A percentile compares a stretch with the other conserved stretches of the same genome.
Conservation (phyloP, 2,797 vertebrate genomes). For the Hephaestus fuliginosus region DNA sequence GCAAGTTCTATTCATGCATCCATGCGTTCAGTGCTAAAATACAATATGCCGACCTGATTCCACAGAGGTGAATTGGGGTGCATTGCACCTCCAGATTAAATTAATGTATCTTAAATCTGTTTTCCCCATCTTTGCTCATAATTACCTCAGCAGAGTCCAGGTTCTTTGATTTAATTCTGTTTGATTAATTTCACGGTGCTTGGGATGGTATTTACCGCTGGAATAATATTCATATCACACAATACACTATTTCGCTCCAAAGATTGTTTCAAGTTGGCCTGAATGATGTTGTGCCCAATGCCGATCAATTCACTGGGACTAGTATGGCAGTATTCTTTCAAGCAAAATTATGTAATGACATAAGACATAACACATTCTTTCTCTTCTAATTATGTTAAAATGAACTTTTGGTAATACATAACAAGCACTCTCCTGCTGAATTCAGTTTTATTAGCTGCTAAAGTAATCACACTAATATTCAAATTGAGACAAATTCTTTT, state of each 20-base stretch:
- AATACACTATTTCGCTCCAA: constrained; percentile 6
- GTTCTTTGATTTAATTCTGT: constrained; percentile 27
- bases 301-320: background rate
- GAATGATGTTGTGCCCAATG: background rate
- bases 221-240: constrained; percentile 12
- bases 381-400: background rate
- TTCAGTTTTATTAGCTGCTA: background rate
- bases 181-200: constrained; percentile 27
- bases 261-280: background rate
- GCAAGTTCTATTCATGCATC: constrained; percentile 6
- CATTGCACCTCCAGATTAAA: constrained; percentile 16
- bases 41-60: constrained; percentile 24
- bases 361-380: background rate
- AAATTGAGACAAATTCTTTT: background rate
- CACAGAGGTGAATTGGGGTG: constrained; percentile 34
- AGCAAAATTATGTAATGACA: background rate
- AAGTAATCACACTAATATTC: background rate
- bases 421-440: background rate
- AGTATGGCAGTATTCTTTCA: background rate
- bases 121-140: background rate
- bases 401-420: background rate
- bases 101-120: constrained; percentile 14
- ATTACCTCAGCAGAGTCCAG: constrained; percentile 27
- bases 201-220: constrained; percentile 8
- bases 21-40: constrained; percentile 24